These are phyloP conservation scores for Hypomesus transpacificus DNA, from an alignment of 2,113 vertebrate species.

Conservation along the genomic window DNA sequence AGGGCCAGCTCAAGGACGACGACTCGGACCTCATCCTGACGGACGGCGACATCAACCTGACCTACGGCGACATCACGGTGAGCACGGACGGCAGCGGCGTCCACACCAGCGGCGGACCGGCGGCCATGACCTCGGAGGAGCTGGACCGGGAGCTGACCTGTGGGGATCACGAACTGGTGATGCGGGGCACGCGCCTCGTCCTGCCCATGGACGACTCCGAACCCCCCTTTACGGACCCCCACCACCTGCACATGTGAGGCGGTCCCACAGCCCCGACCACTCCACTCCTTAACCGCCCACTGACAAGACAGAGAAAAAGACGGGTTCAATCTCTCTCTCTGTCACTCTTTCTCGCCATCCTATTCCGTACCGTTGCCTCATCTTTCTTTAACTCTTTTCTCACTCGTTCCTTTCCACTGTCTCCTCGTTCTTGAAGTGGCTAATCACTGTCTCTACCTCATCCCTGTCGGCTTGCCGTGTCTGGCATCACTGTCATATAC, in stretches of 20 bases:
- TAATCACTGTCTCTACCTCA: constrained; percentile 57
- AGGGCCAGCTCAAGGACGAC: constrained; percentile 90
- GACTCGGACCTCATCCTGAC: constrained; percentile 96
- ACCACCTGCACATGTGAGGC: constrained; percentile 51
- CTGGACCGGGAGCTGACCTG: constrained; percentile 84
- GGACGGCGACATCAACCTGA: constrained; percentile 87
- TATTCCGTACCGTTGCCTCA: constrained; percentile 20
- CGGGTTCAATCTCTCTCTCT: constrained; percentile 23
- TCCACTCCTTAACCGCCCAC: constrained; percentile 7
- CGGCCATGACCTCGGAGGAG: constrained; percentile 69
- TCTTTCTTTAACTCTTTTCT: constrained; percentile 10
- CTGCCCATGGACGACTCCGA: constrained; percentile 96
- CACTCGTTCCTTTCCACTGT: constrained; percentile 26
- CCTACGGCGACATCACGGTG: constrained; percentile 87
- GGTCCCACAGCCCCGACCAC: neutral
- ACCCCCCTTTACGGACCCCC: constrained; percentile 73
- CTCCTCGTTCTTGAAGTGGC: constrained; percentile 20
- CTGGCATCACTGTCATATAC: constrained; percentile 36
- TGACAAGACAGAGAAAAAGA: too few species aligned
- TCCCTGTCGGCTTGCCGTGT: constrained; percentile 34
- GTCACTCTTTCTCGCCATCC: constrained; percentile 12
- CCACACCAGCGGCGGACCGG: constrained; percentile 43
- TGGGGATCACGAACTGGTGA: constrained; percentile 90
- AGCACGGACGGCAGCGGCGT: constrained; percentile 74
- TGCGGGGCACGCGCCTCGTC: constrained; percentile 90